These are phyloP conservation scores for Nyctereutes procyonoides DNA, from an alignment of 2,113 vertebrate species.

Conservation along the genomic window DNA sequence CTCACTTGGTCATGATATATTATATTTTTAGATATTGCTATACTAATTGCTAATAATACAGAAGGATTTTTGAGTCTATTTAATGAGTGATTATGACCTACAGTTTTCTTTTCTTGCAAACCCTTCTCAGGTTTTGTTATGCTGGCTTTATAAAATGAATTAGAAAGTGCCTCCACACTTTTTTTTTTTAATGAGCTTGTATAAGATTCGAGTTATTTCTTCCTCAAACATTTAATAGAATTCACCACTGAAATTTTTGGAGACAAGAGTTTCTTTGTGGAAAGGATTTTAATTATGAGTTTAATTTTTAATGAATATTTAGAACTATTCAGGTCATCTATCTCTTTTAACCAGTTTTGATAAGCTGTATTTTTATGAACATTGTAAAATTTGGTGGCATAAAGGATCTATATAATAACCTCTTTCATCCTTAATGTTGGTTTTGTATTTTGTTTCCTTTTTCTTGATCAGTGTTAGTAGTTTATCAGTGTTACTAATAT, in stretches of 20 bases:
- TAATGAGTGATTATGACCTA: neutral
- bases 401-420: neutral
- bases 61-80: neutral
- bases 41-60: neutral
- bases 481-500: neutral
- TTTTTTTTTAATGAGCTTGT: neutral
- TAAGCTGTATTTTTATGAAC: neutral
- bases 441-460: neutral
- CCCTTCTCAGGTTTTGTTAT: neutral
- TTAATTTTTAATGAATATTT: conserved; percentile 45
- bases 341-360: conserved; percentile 20
- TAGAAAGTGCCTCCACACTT: neutral
- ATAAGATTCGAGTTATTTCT: neutral
- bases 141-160: neutral
- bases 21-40: neutral
- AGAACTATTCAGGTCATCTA: conserved; percentile 14
- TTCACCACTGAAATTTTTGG: neutral
- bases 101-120: neutral
- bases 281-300: conserved; percentile 42
- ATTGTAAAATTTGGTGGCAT: neutral
- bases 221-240: conserved; percentile 10
- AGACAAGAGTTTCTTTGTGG: neutral
- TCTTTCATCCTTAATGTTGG: neutral
- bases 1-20: neutral
- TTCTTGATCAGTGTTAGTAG: neutral